A percentile compares a stretch with the other conserved stretches of the same genome.
Evolutionary conservation across 2,797 vertebrate species (phyloP).

Genomic region (Pseudomugil tenellus): DNA sequence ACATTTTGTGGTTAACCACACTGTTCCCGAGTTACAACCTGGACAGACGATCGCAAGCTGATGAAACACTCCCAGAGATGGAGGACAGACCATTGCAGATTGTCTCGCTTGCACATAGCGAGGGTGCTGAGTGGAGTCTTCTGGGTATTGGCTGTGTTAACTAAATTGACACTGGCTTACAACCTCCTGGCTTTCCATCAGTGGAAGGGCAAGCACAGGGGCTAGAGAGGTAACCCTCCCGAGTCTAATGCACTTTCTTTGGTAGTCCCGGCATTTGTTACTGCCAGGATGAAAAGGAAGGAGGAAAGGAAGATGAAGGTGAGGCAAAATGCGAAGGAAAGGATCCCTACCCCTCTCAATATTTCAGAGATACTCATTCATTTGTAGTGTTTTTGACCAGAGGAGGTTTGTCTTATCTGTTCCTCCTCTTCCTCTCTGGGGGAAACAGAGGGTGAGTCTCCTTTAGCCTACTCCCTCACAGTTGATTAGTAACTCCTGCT

Average conservation of each 20-base stretch:
- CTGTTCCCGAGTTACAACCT: slow-evolving; percentile 59
- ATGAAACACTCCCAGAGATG: slow-evolving; percentile 64
- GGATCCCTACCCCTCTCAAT: slow-evolving; percentile 31
- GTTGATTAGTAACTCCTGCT: slow-evolving; percentile 80
- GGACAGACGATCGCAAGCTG: slow-evolving; percentile 63
- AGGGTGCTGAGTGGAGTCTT: slow-evolving; percentile 71
- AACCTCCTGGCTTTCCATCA: slow-evolving; percentile 77
- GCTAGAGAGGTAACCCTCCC: slow-evolving; percentile 55
- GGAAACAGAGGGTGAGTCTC: slow-evolving; percentile 69
- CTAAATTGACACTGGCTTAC: slow-evolving; percentile 78
- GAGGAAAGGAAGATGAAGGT: slow-evolving; percentile 18
- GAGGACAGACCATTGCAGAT: slow-evolving; percentile 45
- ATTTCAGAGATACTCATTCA: slow-evolving; percentile 71
- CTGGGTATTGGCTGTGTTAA: slow-evolving; percentile 76
- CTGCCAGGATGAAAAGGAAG: slow-evolving; percentile 31
- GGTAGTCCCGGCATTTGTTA: slow-evolving; percentile 46
- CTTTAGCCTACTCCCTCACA: slow-evolving; percentile 71
- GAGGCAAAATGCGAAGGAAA: slow-evolving; percentile 43
- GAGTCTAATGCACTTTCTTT: slow-evolving; percentile 53
- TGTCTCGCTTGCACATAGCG: slow-evolving; percentile 52
- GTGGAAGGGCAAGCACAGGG: slow-evolving; percentile 48
- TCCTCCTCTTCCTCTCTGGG: slow-evolving; percentile 63
- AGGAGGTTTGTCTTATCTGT: slow-evolving; percentile 76
- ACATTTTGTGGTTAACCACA: slow-evolving; percentile 72
- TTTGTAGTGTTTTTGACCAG: slow-evolving; percentile 71